Conservation (phyloP, 2,113 vertebrate genomes). For the Mormoops blainvillei region DNA sequence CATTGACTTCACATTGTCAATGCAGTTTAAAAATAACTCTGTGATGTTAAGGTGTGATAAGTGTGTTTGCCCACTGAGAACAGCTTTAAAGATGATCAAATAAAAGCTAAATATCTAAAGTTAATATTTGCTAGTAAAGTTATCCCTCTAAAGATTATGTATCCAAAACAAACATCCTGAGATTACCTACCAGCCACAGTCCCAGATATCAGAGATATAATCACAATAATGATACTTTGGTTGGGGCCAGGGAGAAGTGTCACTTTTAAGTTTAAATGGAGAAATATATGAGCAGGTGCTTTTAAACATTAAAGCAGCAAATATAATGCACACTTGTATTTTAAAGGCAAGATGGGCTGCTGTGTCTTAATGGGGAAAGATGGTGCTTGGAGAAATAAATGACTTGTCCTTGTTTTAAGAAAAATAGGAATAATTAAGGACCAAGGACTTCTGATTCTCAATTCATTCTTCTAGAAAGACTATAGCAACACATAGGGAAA, state of each 20-base stretch:
- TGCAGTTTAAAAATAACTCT: conserved; percentile 33
- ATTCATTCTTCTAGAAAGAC: neutral
- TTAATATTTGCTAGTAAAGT: neutral
- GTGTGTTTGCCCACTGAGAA: conserved; percentile 17
- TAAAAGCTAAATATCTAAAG: conserved; percentile 28
- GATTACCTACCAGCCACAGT: neutral
- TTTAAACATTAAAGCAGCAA: neutral
- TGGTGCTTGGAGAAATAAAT: neutral
- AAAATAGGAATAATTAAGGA: neutral
- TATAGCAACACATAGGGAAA: neutral
- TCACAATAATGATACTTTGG: neutral
- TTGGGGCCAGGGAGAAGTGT: neutral
- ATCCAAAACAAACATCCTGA: neutral
- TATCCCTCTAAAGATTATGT: neutral
- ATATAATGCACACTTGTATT: neutral
- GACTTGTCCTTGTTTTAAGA: neutral
- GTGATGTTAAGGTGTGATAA: neutral
- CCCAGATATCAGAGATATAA: neutral
- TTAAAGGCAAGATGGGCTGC: neutral
- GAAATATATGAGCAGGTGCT: neutral
- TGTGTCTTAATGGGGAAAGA: neutral
- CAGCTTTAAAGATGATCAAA: conserved; percentile 32
- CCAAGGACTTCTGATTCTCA: neutral
- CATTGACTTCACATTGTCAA: neutral
- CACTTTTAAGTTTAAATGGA: neutral